Percentiles rank a stretch among this genome's conserved stretches.
Evolutionary conservation across 1,140 invertebrate species (phyloP).

Genomic region (Drosophila virilis): DNA sequence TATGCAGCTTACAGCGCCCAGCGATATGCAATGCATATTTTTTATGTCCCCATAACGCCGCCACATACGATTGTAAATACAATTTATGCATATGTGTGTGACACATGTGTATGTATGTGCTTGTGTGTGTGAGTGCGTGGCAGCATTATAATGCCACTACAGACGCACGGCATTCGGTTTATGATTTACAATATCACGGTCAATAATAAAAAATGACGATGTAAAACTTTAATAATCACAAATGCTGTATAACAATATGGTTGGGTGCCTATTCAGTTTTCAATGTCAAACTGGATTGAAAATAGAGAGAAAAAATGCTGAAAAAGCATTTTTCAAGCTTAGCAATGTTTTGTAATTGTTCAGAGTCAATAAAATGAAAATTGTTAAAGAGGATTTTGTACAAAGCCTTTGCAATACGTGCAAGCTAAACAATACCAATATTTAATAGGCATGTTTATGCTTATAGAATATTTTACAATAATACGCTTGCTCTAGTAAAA

Average conservation of each 20-base stretch:
- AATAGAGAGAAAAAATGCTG: neutral
- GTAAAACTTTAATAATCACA: slow-evolving; percentile 44
- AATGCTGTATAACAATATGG: slow-evolving; percentile 34
- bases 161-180: slow-evolving; percentile 29
- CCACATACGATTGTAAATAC: slow-evolving; percentile 63
- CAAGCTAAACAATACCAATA: neutral
- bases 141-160: slow-evolving; percentile 45
- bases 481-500: neutral
- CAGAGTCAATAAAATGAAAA: neutral
- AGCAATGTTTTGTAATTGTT: slow-evolving; percentile 21
- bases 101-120: neutral
- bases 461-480: neutral
- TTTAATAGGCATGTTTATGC: neutral
- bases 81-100: slow-evolving; percentile 47
- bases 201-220: slow-evolving; percentile 39
- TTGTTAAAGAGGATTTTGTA: neutral
- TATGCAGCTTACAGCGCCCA: slow-evolving; percentile 63
- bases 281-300: slow-evolving; percentile 33
- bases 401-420: neutral
- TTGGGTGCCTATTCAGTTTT: slow-evolving; percentile 21
- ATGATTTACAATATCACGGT: slow-evolving; percentile 50
- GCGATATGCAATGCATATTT: slow-evolving; percentile 53
- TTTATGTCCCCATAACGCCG: slow-evolving; percentile 37
- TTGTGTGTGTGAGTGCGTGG: slow-evolving; percentile 11
- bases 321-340: slow-evolving; percentile 6